phyloP scores from a whole-genome alignment of 2,797 vertebrate genomes.

The Hydrophis major region DNA sequence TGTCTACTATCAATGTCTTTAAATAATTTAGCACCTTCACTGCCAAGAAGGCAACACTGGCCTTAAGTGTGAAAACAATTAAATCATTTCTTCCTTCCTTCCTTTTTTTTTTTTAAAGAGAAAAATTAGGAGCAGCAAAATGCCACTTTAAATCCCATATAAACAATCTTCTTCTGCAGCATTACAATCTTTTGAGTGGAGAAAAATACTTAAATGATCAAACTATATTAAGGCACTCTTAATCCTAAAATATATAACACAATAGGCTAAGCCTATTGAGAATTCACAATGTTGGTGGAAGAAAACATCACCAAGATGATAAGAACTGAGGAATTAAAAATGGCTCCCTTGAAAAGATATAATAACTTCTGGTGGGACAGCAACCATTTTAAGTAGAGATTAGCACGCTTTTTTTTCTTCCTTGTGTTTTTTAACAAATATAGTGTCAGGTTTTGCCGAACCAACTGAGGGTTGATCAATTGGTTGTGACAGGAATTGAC shows the following conservation, averaged over 20 bases:
- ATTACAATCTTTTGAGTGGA: conserved; percentile 49
- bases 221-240: conserved; percentile 10
- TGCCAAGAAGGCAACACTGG: conserved; percentile 53
- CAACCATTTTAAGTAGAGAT: background rate
- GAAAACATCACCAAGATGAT: background rate
- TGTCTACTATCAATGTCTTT: conserved; percentile 61
- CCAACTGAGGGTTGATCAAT: background rate
- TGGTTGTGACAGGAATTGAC: background rate
- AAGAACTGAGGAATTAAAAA: background rate
- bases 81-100: conserved; percentile 29
- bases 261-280: conserved; percentile 30
- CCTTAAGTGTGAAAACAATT: conserved; percentile 39
- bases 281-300: background rate
- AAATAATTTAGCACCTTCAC: conserved; percentile 58
- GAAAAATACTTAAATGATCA: conserved; percentile 43
- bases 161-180: conserved; percentile 21
- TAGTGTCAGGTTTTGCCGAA: background rate
- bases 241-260: conserved; percentile 6
- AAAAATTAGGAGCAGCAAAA: conserved; percentile 38
- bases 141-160: conserved; percentile 29
- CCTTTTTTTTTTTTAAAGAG: background rate
- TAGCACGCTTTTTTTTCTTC: background rate
- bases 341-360: background rate
- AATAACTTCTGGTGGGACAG: background rate
- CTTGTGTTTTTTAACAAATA: background rate